A percentile compares a stretch with the other conserved stretches of the same genome.
Evolutionary conservation across 2,797 vertebrate species (phyloP).

Genomic region (Setipinna tenuifilis): DNA sequence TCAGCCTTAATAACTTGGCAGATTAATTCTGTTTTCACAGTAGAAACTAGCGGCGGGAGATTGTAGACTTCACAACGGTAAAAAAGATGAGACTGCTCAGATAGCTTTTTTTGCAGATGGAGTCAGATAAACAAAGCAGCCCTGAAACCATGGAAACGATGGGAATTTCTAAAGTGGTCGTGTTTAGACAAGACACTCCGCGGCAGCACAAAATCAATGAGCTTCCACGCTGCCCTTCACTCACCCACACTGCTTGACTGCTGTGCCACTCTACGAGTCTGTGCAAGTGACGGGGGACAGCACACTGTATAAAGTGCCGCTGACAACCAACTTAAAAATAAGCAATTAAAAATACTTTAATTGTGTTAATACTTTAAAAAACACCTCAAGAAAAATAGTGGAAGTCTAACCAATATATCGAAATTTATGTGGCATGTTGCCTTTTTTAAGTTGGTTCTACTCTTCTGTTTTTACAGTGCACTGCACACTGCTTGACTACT

Average conservation of each 20-base stretch:
- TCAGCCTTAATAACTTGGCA: conserved; percentile 23
- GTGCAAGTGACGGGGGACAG: not conserved
- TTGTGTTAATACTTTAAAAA: too few species aligned
- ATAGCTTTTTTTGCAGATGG: conserved; percentile 14
- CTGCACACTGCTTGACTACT: too few species aligned
- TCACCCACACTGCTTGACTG: not conserved
- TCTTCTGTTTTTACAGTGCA: too few species aligned
- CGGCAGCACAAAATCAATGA: conserved; percentile 6
- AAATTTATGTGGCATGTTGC: too few species aligned
- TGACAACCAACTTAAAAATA: too few species aligned
- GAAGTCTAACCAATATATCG: too few species aligned
- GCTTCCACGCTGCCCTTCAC: not conserved
- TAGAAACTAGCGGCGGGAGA: not conserved
- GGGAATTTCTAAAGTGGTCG: not conserved
- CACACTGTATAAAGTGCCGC: too few species aligned
- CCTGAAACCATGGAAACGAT: not conserved
- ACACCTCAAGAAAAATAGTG: too few species aligned
- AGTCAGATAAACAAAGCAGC: not conserved
- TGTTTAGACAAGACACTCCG: conserved; percentile 4
- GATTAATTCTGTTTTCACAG: conserved; percentile 1
- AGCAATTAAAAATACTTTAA: too few species aligned
- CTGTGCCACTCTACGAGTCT: not conserved
- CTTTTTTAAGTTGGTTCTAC: too few species aligned
- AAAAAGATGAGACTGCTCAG: not conserved
- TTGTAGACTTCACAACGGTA: not conserved